Conservation (phyloP, 2,888 invertebrate genomes). For the Norana najaformis region DNA sequence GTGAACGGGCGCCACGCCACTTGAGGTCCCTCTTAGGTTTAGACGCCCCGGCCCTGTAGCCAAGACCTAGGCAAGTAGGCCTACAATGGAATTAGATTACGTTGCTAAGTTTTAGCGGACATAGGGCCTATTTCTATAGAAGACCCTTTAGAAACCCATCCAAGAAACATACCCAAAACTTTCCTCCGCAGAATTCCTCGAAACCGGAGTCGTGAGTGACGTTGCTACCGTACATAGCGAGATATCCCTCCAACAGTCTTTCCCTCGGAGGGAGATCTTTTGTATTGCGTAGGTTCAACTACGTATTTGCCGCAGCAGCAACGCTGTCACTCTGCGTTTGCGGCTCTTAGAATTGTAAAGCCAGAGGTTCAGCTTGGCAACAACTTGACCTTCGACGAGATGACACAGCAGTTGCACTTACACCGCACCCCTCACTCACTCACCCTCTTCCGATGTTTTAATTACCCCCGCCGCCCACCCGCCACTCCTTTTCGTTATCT, state of each 20-base stretch:
- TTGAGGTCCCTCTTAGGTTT: too few species aligned
- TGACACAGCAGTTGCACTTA: background rate
- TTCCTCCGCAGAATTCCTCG: conserved; percentile 39
- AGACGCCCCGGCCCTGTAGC: too few species aligned
- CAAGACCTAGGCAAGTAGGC: too few species aligned
- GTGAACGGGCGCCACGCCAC: too few species aligned
- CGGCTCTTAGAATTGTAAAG: too few species aligned
- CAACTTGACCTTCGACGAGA: background rate
- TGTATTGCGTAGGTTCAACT: background rate
- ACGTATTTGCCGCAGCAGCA: background rate
- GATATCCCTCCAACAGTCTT: background rate
- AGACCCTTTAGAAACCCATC: too few species aligned
- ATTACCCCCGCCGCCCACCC: background rate
- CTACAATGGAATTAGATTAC: too few species aligned
- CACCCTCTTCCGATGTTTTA: background rate
- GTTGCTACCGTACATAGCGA: background rate
- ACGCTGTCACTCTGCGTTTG: background rate
- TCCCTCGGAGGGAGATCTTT: background rate
- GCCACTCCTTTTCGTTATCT: background rate
- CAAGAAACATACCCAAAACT: conserved; percentile 45
- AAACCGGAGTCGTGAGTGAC: conserved; percentile 21
- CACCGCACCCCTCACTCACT: background rate
- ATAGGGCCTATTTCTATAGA: too few species aligned
- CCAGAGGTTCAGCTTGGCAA: too few species aligned
- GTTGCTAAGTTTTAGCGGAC: background rate